These are phyloP conservation scores for Saccostrea echinata DNA, from an alignment of 1,140 invertebrate species.

Conservation along the genomic window DNA sequence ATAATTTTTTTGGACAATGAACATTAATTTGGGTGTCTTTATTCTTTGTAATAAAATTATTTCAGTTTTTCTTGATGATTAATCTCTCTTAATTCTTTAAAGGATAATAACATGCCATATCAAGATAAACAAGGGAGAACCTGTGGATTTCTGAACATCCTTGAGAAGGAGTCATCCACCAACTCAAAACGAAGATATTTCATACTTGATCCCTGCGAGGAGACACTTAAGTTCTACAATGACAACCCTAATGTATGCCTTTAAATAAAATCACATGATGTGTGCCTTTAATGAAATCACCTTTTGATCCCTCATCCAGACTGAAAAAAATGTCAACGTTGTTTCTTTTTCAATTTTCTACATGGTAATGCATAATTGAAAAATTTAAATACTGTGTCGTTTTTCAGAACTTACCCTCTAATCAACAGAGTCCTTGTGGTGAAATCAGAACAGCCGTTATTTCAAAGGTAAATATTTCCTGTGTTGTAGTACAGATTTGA, in stretches of 20 bases:
- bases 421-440: conserved; percentile 34
- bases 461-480: conserved; percentile 45
- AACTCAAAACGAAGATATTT: conserved; percentile 69
- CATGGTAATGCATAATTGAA: not conserved
- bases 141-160: conserved; percentile 55
- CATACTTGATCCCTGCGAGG: conserved; percentile 62
- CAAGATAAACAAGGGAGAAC: conserved; percentile 48
- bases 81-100: not conserved
- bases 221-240: conserved; percentile 66
- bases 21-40: too few species aligned
- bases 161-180: conserved; percentile 65
- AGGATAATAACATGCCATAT: conserved; percentile 55
- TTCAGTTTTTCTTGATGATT: too few species aligned
- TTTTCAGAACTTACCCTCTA: conserved; percentile 32
- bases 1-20: too few species aligned
- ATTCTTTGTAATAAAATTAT: too few species aligned
- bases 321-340: too few species aligned
- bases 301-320: too few species aligned
- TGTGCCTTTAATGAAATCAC: too few species aligned
- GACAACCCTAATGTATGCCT: conserved; percentile 65
- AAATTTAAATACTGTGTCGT: not conserved
- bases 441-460: conserved; percentile 48
- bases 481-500: not conserved
- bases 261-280: too few species aligned
- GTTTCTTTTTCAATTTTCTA: not conserved